Percentiles rank a stretch among this genome's conserved stretches.
Conservation (phyloP, 2,113 vertebrate species). For the Siphamia tubifer region DNA sequence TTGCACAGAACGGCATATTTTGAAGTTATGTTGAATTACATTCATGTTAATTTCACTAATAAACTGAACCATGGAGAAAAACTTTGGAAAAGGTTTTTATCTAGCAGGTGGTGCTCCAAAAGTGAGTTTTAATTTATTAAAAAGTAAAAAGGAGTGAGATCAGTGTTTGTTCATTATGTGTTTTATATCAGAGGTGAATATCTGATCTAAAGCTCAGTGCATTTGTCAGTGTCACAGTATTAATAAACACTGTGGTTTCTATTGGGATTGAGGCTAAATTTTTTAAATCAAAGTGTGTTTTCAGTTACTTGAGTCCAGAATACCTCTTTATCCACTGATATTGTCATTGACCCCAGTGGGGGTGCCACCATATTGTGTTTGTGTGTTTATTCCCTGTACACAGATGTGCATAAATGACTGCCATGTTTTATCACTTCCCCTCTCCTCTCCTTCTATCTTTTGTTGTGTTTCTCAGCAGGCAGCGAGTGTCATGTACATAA, state of each 20-base stretch:
- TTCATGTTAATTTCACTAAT: too few species aligned
- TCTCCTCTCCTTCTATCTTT: neutral
- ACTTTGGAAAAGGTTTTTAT: too few species aligned
- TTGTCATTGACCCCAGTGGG: neutral
- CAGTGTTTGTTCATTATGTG: neutral
- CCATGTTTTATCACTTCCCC: conserved; percentile 3
- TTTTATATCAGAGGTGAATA: conserved; percentile 7
- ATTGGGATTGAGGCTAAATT: neutral
- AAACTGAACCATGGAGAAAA: too few species aligned
- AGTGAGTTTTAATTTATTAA: neutral
- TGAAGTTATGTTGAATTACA: neutral
- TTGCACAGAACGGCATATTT: too few species aligned
- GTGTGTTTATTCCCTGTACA: conserved; percentile 1
- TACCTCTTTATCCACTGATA: neutral
- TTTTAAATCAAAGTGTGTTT: neutral
- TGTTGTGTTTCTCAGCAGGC: neutral
- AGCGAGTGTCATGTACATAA: conserved; percentile 30
- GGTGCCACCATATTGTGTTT: neutral
- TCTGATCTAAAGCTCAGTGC: neutral
- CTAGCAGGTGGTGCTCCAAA: conserved; percentile 29
- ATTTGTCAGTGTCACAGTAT: neutral
- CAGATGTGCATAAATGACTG: conserved; percentile 1
- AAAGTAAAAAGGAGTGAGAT: neutral
- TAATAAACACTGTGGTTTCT: too few species aligned
- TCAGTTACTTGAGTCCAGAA: neutral